phyloP scores from a whole-genome alignment of 2,113 vertebrate genomes.

The Grallaria varia region DNA sequence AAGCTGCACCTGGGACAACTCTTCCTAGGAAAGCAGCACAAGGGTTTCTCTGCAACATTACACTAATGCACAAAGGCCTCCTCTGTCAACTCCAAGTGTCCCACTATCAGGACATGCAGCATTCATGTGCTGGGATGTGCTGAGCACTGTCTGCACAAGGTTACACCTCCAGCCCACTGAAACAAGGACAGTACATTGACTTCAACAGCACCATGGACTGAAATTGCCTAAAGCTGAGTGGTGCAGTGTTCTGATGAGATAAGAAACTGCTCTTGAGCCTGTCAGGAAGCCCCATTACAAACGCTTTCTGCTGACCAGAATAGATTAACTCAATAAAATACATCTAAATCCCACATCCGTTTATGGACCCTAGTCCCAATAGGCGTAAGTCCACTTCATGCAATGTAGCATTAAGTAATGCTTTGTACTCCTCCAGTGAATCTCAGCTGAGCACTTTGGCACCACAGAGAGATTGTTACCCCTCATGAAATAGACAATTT shows the following conservation, averaged over 20 bases:
- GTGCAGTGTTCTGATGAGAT: neutral
- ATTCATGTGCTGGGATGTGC: neutral
- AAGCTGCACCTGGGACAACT: neutral
- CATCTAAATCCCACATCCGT: neutral
- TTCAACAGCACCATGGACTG: neutral
- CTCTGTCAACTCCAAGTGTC: neutral
- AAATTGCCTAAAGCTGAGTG: neutral
- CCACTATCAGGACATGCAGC: accelerated
- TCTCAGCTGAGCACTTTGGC: neutral
- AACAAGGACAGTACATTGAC: neutral
- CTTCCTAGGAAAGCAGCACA: neutral
- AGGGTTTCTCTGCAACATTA: neutral
- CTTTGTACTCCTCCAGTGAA: neutral
- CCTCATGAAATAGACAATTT: neutral
- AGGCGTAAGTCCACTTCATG: neutral
- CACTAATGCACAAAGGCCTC: neutral
- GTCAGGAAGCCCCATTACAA: neutral
- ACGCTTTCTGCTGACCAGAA: constrained; percentile 1
- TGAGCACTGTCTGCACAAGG: neutral
- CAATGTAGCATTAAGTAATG: neutral
- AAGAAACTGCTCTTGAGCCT: neutral
- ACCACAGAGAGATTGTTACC: neutral
- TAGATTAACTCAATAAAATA: constrained; percentile 8
- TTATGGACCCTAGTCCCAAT: neutral
- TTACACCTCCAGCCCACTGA: neutral